Evolutionary conservation across 92 coral and sea anemone genomes (phyloP).

Genomic region (Palythoa caribaeorum): DNA sequence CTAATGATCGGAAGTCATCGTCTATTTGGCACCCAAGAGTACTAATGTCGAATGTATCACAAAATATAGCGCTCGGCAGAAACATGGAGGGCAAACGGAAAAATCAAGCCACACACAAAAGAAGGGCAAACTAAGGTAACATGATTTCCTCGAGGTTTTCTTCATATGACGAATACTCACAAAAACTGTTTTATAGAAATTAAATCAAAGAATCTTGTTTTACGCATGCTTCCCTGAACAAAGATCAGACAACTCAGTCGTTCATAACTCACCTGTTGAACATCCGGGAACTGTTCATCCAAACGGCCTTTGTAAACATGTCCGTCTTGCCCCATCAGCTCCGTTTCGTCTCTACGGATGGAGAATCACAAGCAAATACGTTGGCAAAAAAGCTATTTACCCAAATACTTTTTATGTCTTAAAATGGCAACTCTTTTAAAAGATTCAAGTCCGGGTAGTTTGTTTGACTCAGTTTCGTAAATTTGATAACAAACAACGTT

Average conservation of each 20-base stretch:
- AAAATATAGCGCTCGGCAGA: too few relatives aligned
- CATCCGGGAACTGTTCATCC: slow-evolving; percentile 79
- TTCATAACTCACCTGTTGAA: not conserved
- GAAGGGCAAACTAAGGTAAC: too few relatives aligned
- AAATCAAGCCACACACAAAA: too few relatives aligned
- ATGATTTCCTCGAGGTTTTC: too few relatives aligned
- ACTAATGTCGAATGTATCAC: too few relatives aligned
- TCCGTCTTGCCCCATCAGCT: slow-evolving; percentile 96
- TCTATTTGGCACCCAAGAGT: too few relatives aligned
- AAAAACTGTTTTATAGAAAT: too few relatives aligned
- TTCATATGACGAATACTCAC: too few relatives aligned
- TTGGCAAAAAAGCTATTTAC: not conserved
- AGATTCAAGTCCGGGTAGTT: not conserved
- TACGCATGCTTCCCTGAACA: not conserved
- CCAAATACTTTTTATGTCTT: not conserved
- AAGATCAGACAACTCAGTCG: too few relatives aligned
- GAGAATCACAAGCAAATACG: not conserved
- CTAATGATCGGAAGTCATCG: too few relatives aligned
- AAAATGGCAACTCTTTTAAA: too few relatives aligned
- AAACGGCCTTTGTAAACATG: slow-evolving; percentile 94
- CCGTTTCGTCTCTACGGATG: slow-evolving; percentile 81
- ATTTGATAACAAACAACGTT: not conserved
- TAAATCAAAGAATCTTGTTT: not conserved
- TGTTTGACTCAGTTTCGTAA: not conserved
- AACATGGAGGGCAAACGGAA: too few relatives aligned